These are phyloP conservation scores for Bimastos eiseni DNA, from an alignment of 2,888 invertebrate species.

Conservation along the genomic window DNA sequence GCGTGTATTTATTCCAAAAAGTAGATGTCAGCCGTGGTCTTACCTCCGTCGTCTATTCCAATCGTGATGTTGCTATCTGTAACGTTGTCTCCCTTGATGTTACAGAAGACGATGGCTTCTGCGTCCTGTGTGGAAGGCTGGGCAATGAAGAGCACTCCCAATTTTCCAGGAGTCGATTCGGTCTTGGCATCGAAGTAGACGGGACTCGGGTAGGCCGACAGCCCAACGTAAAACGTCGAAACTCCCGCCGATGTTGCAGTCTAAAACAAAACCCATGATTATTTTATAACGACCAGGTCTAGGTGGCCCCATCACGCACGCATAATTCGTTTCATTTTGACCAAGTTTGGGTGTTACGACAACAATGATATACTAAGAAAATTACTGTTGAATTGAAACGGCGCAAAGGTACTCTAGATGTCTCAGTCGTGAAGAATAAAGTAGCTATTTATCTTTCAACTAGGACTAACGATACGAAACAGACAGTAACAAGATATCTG, in stretches of 20 bases:
- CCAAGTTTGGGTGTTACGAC: background rate
- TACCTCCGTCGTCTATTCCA: constrained; percentile 34
- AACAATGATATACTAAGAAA: no score
- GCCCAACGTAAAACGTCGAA: constrained; percentile 34
- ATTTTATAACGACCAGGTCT: no score
- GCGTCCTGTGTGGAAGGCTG: constrained; percentile 32
- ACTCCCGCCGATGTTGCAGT: background rate
- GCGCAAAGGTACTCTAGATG: no score
- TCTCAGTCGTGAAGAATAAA: no score
- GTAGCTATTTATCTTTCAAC: no score
- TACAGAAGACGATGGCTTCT: constrained; percentile 39
- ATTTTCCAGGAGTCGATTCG: background rate
- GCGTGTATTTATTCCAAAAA: background rate
- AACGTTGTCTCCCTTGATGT: constrained; percentile 37
- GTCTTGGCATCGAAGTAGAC: constrained; percentile 36
- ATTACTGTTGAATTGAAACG: no score
- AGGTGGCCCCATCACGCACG: no score
- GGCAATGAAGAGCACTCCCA: constrained; percentile 37
- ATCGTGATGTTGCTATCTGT: constrained; percentile 34
- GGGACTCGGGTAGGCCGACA: constrained; percentile 37
- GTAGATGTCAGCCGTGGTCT: background rate
- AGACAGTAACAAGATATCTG: no score
- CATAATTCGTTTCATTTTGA: background rate
- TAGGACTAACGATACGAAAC: no score
- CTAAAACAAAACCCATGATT: background rate